Evolutionary conservation across 2,797 vertebrate genomes (phyloP), one percentile per base, ranked within the genome.

Genomic region (Micrastur ruficollis): DNA sequence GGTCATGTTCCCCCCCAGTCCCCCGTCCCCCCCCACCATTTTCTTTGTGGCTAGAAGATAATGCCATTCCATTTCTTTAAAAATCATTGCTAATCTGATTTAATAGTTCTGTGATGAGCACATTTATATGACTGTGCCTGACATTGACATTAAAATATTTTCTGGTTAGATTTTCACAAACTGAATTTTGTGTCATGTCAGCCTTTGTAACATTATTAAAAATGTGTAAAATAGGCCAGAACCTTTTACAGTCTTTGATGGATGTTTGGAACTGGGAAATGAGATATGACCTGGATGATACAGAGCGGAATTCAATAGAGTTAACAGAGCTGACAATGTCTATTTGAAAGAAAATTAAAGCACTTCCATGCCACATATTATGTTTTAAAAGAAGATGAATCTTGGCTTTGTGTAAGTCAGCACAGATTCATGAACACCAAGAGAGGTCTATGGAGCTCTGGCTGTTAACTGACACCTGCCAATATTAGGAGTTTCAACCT

Each of bases 221-320:
- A 91, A 91, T 8, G 58, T 84, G 87, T 86, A 83, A 95, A 96
- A 84, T 86, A 79, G 76, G 38, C 89, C 91, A 95, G 91, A 95
- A 58, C 82, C 80, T 91, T 93, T 95, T 75, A 76, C 11, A 88
- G 70, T 75, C 58, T 79, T 86, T 91, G 82, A 96, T 91, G 55
- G 62, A 84, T 96, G 25, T 79, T 94, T 95, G 62, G 27, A 86
- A 68, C 22, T 88, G 50, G n/a, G 66, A 93, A 90, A 92, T 81
- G 46, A 94, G 75, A 83, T 94, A 88, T 58, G 82, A 94, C 49
- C 66, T 91, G 72, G 21, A 27, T 83, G 58, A 86, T 66, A 88
- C 8, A 72, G 18, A 86, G 27, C 58, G 18, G 50, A 83, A 94
- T 95, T 95, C 85, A 95, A 86, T 79, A 68, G 82, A 90, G 72